These are phyloP conservation scores for Lasioglossum albipes DNA, from an alignment of 1,140 invertebrate species.

Conservation along the genomic window DNA sequence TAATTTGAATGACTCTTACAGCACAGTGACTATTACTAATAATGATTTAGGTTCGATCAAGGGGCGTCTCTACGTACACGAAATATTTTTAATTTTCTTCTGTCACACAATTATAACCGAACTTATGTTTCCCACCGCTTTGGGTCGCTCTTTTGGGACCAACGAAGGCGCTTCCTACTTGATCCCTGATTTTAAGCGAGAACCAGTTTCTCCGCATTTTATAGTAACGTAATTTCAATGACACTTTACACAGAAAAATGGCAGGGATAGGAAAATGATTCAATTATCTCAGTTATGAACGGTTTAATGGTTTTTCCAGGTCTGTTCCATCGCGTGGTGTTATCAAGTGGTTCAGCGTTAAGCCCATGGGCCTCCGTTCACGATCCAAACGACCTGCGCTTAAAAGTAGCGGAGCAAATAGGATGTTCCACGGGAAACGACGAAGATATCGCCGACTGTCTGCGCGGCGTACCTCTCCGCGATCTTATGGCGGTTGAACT, in stretches of 20 bases:
- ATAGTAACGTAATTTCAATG: too few species aligned
- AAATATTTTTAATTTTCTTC: too few species aligned
- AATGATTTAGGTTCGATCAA: too few species aligned
- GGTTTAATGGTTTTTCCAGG: conserved; percentile 78
- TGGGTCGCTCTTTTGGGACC: too few species aligned
- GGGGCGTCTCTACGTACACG: too few species aligned
- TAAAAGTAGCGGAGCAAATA: conserved; percentile 86
- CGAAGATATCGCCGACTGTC: conserved; percentile 81
- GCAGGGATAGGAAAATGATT: not conserved
- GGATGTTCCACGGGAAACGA: conserved; percentile 80
- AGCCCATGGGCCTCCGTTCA: conserved; percentile 90
- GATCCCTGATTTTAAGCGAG: too few species aligned
- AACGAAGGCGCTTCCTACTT: too few species aligned
- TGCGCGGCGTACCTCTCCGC: conserved; percentile 82
- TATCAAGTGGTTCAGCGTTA: conserved; percentile 93
- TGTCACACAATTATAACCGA: too few species aligned
- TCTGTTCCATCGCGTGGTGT: conserved; percentile 90
- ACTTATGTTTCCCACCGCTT: too few species aligned
- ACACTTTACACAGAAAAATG: not conserved
- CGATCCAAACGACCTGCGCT: conserved; percentile 86
- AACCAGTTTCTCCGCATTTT: too few species aligned
- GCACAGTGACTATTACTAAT: too few species aligned
- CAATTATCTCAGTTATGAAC: not conserved
- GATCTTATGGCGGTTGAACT: conserved; percentile 83
- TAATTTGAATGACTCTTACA: too few species aligned